phyloP scores from a whole-genome alignment of 1,140 invertebrate genomes.

The Kradibia gibbosae region DNA sequence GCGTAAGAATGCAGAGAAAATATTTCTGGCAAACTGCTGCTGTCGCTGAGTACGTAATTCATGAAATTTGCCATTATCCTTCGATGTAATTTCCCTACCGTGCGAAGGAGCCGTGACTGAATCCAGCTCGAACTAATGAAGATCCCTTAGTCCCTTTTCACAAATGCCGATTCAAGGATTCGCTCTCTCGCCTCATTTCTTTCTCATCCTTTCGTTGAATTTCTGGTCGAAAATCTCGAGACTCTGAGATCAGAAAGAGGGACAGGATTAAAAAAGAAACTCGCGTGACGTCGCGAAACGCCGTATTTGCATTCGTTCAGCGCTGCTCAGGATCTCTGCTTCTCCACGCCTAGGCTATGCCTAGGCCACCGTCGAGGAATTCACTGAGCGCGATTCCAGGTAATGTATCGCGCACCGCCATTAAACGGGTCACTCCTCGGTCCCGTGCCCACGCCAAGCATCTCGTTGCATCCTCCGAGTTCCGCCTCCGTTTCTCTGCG shows the following conservation, averaged over 20 bases:
- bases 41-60: background rate
- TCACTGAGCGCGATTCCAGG: background rate
- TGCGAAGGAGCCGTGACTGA: background rate
- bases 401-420: background rate
- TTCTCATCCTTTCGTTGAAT: too few relatives aligned
- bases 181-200: too few relatives aligned
- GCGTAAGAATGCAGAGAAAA: background rate
- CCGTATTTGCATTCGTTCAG: too few relatives aligned
- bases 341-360: background rate
- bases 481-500: too few relatives aligned
- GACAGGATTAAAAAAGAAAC: too few relatives aligned
- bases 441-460: background rate
- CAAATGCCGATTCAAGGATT: too few relatives aligned
- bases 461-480: background rate
- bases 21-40: background rate
- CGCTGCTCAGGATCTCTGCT: background rate
- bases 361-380: background rate
- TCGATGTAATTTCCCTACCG: background rate
- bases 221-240: too few relatives aligned
- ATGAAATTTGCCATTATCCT: background rate
- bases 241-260: too few relatives aligned
- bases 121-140: background rate
- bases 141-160: too few relatives aligned
- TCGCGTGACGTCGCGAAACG: background rate
- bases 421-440: background rate